phyloP scores from a whole-genome alignment of 2,797 vertebrate species.

The Crocodylus rhombifer region DNA sequence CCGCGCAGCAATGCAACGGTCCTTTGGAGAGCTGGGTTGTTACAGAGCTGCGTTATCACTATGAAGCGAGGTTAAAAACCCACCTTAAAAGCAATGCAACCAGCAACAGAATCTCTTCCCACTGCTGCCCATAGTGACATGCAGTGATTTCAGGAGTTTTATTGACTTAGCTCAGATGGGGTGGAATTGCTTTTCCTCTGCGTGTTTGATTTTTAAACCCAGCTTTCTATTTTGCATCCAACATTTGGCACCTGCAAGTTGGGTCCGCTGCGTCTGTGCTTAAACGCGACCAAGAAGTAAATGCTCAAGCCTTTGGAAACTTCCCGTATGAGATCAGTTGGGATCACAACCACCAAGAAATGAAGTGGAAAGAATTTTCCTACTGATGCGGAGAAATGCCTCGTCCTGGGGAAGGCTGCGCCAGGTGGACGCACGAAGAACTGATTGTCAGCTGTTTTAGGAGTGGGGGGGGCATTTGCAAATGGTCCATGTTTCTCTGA shows the following conservation, averaged over 20 bases:
- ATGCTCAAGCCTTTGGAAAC: slow-evolving; percentile 34
- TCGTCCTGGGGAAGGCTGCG: background rate
- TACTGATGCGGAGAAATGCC: background rate
- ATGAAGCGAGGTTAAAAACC: background rate
- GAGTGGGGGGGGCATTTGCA: background rate
- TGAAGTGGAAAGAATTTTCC: slow-evolving; percentile 33
- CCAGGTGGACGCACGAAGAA: background rate
- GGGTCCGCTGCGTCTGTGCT: background rate
- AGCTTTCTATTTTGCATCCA: background rate
- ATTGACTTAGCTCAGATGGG: background rate
- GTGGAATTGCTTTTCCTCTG: background rate
- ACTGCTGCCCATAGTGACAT: background rate
- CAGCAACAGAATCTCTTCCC: background rate
- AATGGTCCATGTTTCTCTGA: background rate
- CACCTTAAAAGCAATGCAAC: background rate
- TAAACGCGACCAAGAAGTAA: background rate
- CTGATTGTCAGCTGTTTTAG: background rate
- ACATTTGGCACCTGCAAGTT: background rate
- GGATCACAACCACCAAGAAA: slow-evolving; percentile 1
- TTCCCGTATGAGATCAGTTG: slow-evolving; percentile 30
- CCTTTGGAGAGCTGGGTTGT: background rate
- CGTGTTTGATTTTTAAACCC: background rate
- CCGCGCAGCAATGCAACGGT: background rate
- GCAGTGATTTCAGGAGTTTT: accelerated
- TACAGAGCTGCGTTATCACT: background rate